These are phyloP conservation scores for Athalia cordata DNA, from an alignment of 2,888 invertebrate species.

Conservation along the genomic window DNA sequence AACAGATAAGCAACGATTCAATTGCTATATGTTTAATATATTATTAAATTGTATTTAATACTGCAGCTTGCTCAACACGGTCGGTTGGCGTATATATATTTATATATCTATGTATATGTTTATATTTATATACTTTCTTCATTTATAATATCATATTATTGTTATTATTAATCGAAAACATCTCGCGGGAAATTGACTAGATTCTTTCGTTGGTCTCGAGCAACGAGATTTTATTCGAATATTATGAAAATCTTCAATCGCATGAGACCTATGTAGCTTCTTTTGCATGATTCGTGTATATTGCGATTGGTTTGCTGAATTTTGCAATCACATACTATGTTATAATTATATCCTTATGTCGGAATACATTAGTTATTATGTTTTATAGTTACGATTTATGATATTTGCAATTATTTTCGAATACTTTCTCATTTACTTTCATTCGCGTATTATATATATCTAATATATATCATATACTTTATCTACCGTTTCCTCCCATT, in stretches of 20 bases:
- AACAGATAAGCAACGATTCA: constrained; percentile 37
- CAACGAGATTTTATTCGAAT: constrained; percentile 53
- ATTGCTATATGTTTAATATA: constrained; percentile 52
- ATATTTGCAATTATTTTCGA: constrained; percentile 40
- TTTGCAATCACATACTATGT: constrained; percentile 13
- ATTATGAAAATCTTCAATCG: constrained; percentile 40
- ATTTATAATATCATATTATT: constrained; percentile 47
- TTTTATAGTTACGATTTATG: constrained; percentile 24
- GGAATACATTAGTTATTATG: constrained; percentile 29
- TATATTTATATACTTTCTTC: constrained; percentile 48
- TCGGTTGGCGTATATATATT: constrained; percentile 45
- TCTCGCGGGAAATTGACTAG: constrained; percentile 72
- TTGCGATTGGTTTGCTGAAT: constrained; percentile 38
- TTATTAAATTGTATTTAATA: constrained; percentile 41
- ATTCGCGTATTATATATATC: constrained; percentile 45
- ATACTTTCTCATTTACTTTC: constrained; percentile 49
- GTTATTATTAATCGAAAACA: constrained; percentile 61
- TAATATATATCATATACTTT: neutral
- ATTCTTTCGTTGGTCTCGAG: constrained; percentile 60
- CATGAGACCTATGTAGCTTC: constrained; percentile 40
- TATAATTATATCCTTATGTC: neutral
- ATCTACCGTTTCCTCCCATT: neutral
- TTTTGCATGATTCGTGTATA: constrained; percentile 34
- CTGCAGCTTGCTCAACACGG: constrained; percentile 39
- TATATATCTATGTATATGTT: constrained; percentile 50